Conservation (phyloP, 2,797 vertebrate genomes). For the Saxicola maurus region DNA sequence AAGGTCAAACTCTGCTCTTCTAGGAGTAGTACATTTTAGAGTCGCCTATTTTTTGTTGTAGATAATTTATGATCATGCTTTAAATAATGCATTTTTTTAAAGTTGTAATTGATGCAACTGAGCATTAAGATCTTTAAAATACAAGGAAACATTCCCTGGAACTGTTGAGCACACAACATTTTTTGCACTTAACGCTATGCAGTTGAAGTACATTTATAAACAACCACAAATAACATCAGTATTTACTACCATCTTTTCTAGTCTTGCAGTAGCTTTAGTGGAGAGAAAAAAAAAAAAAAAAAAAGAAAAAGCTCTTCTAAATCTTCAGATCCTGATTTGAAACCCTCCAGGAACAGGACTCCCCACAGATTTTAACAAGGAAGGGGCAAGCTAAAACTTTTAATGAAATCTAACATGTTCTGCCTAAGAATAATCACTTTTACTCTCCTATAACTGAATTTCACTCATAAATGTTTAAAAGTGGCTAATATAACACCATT, state of each 20-base stretch:
- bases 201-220: constrained; percentile 55
- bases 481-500: constrained; percentile 84
- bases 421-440: constrained; percentile 84
- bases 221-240: constrained; percentile 68
- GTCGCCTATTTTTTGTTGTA: constrained; percentile 67
- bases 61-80: constrained; percentile 70
- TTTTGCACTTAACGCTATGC: constrained; percentile 31
- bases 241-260: constrained; percentile 69
- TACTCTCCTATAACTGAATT: constrained; percentile 83
- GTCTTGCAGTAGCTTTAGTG: constrained; percentile 65
- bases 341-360: constrained; percentile 75
- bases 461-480: constrained; percentile 85
- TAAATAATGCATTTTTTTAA: constrained; percentile 65
- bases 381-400: constrained; percentile 82
- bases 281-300: constrained; percentile 11
- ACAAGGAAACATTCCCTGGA: constrained; percentile 3
- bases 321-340: constrained; percentile 77
- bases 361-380: constrained; percentile 81
- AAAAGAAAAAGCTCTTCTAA: constrained; percentile 65
- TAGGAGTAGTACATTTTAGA: constrained; percentile 71
- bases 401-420: constrained; percentile 83
- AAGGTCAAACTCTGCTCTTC: constrained; percentile 84
- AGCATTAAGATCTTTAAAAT: constrained; percentile 41
- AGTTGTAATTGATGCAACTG: constrained; percentile 23
- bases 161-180: not conserved